A percentile compares a stretch with the other conserved stretches of the same genome.
Conservation (phyloP, 2,113 vertebrate species). For the Psittacula cyanocephala region DNA sequence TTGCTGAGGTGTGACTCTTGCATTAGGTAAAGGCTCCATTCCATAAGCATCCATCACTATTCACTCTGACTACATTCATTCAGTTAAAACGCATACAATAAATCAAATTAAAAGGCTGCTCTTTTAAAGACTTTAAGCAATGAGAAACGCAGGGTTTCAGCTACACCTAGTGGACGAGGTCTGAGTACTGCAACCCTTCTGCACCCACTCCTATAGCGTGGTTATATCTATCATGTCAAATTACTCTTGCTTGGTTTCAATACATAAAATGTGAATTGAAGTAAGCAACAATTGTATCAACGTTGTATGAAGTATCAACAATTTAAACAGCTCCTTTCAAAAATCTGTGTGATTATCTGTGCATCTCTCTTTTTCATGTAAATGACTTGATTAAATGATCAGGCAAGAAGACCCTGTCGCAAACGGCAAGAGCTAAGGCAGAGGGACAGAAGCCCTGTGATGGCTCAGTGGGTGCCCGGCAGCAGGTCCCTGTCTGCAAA, state of each 20-base stretch:
- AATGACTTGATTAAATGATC: neutral
- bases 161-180: conserved; percentile 69
- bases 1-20: neutral
- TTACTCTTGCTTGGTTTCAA: neutral
- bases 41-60: neutral
- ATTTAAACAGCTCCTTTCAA: neutral
- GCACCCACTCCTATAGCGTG: rapidly evolving
- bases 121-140: neutral
- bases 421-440: neutral
- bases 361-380: neutral
- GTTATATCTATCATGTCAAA: neutral
- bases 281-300: neutral
- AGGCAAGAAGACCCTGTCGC: neutral
- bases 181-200: neutral
- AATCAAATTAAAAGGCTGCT: neutral
- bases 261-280: neutral
- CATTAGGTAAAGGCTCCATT: neutral
- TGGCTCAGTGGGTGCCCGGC: neutral
- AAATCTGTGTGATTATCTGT: neutral
- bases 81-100: neutral
- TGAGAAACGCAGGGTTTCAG: conserved; percentile 29
- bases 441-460: neutral
- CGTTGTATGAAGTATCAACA: neutral
- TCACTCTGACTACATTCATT: neutral
- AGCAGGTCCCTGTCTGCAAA: neutral